These are phyloP conservation scores for Halocynthia aurantium DNA, from an alignment of 23 tunicate genomes.

Conservation along the genomic window DNA sequence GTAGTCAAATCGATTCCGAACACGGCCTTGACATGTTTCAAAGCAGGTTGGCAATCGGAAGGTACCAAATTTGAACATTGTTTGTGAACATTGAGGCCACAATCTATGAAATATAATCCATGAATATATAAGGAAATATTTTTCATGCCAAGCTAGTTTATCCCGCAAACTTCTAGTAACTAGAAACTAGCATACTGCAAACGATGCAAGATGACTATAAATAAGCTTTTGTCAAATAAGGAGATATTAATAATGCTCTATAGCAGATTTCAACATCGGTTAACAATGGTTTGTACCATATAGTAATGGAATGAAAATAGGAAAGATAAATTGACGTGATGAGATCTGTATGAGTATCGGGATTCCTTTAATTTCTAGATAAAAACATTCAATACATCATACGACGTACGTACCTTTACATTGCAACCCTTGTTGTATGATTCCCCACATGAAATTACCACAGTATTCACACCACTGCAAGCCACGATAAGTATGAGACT, in stretches of 20 bases:
- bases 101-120: conserved; percentile 44
- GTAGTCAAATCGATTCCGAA: conserved; percentile 93
- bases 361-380: no score
- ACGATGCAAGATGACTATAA: neutral
- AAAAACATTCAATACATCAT: no score
- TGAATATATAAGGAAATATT: neutral
- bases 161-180: neutral
- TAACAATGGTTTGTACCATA: no score
- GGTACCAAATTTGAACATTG: conserved; percentile 90
- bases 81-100: conserved; percentile 89
- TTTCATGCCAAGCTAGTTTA: neutral
- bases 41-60: conserved; percentile 84
- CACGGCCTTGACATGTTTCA: conserved; percentile 77
- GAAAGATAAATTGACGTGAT: no score
- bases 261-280: neutral
- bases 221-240: neutral
- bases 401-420: conserved; percentile 39
- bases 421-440: conserved; percentile 92
- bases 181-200: neutral
- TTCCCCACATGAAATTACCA: conserved; percentile 99
- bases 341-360: no score
- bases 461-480: conserved; percentile 98
- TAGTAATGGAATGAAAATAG: no score
- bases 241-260: neutral
- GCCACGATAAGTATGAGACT: conserved; percentile 88